Evolutionary conservation across 2,888 invertebrate genomes (phyloP).

Genomic region (Myopa testacea): DNA sequence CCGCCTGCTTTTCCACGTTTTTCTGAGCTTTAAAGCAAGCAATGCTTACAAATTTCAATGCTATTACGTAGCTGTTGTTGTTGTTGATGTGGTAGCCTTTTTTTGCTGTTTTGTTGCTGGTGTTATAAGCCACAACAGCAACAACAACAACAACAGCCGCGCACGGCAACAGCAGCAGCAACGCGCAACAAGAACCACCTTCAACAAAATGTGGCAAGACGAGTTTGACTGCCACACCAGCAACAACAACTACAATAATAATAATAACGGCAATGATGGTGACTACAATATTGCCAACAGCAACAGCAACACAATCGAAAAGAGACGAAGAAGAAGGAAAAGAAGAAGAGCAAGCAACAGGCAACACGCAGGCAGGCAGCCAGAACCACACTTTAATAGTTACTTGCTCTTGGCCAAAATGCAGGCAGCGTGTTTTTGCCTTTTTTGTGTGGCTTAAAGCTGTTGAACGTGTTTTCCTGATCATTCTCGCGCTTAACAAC

Average conservation of each 20-base stretch:
- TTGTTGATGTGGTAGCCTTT: neutral
- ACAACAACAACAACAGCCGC: neutral
- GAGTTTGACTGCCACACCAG: conserved; percentile 24
- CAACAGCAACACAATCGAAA: conserved; percentile 13
- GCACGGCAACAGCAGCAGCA: conserved; percentile 9
- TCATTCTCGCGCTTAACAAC: conserved; percentile 8
- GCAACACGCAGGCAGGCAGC: neutral
- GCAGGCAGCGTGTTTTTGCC: neutral
- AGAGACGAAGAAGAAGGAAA: neutral
- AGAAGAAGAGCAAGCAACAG: neutral
- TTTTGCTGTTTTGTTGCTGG: neutral
- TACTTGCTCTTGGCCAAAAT: conserved; percentile 4
- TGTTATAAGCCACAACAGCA: neutral
- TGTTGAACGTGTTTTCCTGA: conserved; percentile 4
- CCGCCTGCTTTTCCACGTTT: neutral
- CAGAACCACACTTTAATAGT: neutral
- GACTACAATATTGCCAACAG: conserved; percentile 9
- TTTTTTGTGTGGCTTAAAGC: neutral
- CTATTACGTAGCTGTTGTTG: neutral
- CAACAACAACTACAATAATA: conserved; percentile 16
- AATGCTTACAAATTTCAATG: conserved; percentile 1
- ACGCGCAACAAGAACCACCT: conserved; percentile 27
- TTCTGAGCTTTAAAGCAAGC: neutral
- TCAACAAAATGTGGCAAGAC: conserved; percentile 34
- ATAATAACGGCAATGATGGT: conserved; percentile 12